Percentiles rank a stretch among this genome's conserved stretches.
These are phyloP conservation scores for Pterocles gutturalis DNA, from an alignment of 2,113 vertebrate genomes.

Conservation along the genomic window DNA sequence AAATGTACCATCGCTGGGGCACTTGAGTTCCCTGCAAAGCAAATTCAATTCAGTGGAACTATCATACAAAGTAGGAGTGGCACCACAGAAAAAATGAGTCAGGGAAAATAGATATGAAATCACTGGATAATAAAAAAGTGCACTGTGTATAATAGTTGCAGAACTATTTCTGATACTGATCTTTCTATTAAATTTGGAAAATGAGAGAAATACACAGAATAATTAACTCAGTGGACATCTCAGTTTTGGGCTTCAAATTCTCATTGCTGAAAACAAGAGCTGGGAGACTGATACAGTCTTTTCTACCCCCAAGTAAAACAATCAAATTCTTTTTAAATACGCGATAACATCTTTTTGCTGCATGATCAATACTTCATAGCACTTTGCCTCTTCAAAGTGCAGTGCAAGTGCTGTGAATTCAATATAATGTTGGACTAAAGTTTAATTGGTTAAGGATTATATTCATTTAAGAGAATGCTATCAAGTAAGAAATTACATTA, in stretches of 20 bases:
- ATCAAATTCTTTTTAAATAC: background rate
- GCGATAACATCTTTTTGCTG: background rate
- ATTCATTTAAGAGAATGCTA: background rate
- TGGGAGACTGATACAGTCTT: background rate
- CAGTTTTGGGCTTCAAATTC: background rate
- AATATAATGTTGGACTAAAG: background rate
- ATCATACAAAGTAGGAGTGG: background rate
- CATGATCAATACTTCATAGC: slow-evolving; percentile 1
- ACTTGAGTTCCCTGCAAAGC: background rate
- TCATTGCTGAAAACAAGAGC: background rate
- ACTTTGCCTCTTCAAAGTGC: background rate
- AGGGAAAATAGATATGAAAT: background rate
- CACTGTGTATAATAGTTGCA: background rate
- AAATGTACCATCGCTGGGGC: background rate
- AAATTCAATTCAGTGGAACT: background rate
- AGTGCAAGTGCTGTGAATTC: background rate
- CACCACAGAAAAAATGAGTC: background rate
- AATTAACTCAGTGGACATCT: background rate
- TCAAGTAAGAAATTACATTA: slow-evolving; percentile 15
- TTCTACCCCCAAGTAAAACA: background rate
- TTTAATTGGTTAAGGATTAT: background rate
- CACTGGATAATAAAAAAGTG: background rate
- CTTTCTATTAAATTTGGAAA: background rate
- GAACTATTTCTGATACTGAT: background rate
- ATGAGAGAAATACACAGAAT: background rate